These are phyloP conservation scores for Heteropelma amictum DNA, from an alignment of 2,888 invertebrate species.

Conservation along the genomic window DNA sequence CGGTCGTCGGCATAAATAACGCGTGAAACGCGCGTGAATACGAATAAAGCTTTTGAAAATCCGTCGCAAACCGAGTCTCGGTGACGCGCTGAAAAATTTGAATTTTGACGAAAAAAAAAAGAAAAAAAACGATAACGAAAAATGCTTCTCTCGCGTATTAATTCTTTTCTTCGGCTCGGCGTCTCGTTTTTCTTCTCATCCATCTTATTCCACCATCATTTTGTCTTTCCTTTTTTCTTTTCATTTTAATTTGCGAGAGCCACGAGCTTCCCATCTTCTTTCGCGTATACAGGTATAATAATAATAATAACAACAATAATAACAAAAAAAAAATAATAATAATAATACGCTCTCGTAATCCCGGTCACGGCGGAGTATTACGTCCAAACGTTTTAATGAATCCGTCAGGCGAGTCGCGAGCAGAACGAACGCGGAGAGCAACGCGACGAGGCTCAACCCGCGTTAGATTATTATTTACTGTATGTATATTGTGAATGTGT, in stretches of 20 bases:
- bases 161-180: background rate
- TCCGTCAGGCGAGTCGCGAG: slow-evolving; percentile 67
- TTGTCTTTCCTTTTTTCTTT: slow-evolving; percentile 18
- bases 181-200: slow-evolving; percentile 9
- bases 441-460: slow-evolving; percentile 23
- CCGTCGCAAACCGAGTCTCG: too few relatives aligned
- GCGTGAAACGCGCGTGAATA: background rate
- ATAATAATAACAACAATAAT: too few relatives aligned
- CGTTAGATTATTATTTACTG: slow-evolving; percentile 18
- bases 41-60: background rate
- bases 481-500: slow-evolving; percentile 10
- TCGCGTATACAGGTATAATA: slow-evolving; percentile 9
- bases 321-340: too few relatives aligned
- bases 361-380: slow-evolving; percentile 62
- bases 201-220: slow-evolving; percentile 10
- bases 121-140: background rate
- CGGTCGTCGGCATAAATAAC: slow-evolving; percentile 36
- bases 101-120: background rate
- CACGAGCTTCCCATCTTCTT: slow-evolving; percentile 24
- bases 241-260: slow-evolving; percentile 44
- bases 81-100: too few relatives aligned
- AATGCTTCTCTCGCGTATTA: background rate
- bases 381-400: slow-evolving; percentile 71
- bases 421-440: slow-evolving; percentile 41
- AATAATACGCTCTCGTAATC: slow-evolving; percentile 65